These are phyloP conservation scores for Zeugodacus cucurbitae DNA, from an alignment of 1,140 invertebrate species.

Conservation along the genomic window DNA sequence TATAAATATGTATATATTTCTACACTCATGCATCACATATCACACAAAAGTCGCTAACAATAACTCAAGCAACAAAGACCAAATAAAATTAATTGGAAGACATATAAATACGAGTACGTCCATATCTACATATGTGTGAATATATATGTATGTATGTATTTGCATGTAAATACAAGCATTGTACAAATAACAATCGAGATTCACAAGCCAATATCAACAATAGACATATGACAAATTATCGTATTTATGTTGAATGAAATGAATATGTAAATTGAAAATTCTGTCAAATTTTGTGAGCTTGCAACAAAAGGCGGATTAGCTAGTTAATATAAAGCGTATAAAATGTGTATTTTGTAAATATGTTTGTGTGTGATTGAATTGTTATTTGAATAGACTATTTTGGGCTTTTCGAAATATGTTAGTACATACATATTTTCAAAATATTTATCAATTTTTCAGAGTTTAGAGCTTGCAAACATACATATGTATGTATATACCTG, in stretches of 20 bases:
- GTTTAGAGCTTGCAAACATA: background rate
- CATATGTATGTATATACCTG: background rate
- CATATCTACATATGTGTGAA: background rate
- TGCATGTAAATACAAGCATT: background rate
- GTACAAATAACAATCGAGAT: background rate
- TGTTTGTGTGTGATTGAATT: background rate
- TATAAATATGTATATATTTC: background rate
- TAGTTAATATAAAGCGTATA: background rate
- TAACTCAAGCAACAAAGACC: background rate
- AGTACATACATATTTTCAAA: background rate
- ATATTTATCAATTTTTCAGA: background rate
- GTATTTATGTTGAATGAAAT: background rate
- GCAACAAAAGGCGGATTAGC: conserved; percentile 8
- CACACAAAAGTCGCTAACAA: background rate
- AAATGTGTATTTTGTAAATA: background rate
- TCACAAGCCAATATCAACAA: background rate
- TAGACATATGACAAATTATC: background rate
- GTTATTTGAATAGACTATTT: background rate
- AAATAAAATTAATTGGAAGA: background rate
- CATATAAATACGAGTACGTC: background rate
- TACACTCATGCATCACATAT: no score
- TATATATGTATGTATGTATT: background rate
- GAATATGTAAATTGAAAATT: background rate
- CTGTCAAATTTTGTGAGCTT: background rate
- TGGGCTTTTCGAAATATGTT: background rate